phyloP scores from a whole-genome alignment of 2,888 invertebrate species.

The Tolmerus cingulatus region DNA sequence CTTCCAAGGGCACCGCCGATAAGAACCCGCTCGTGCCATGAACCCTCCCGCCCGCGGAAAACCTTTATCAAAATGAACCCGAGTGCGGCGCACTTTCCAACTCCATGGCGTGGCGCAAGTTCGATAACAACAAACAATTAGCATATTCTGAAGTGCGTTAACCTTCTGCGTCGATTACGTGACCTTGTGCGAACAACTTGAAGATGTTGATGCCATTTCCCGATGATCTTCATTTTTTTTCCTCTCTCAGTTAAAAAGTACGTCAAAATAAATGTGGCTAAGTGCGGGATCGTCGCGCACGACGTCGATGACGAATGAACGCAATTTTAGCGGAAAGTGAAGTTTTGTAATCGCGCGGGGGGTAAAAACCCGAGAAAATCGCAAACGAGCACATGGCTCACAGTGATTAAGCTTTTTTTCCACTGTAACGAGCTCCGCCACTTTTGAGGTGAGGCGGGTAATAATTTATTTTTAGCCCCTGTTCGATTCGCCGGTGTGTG shows the following conservation, averaged over 20 bases:
- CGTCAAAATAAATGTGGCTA: background rate
- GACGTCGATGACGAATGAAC: background rate
- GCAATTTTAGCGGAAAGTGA: background rate
- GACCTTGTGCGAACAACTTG: background rate
- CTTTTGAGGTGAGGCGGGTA: background rate
- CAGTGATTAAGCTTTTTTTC: slow-evolving; percentile 11
- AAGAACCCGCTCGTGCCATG: background rate
- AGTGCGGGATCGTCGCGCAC: background rate
- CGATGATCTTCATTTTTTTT: background rate
- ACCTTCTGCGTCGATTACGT: slow-evolving; percentile 7
- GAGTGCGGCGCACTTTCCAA: background rate
- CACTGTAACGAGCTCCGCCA: background rate
- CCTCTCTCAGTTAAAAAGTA: background rate
- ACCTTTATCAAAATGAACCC: background rate
- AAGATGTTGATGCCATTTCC: background rate
- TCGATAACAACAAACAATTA: slow-evolving; percentile 23
- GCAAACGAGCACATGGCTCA: background rate
- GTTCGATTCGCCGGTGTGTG: background rate
- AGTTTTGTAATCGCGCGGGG: slow-evolving; percentile 1
- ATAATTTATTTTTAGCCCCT: slow-evolving; percentile 10
- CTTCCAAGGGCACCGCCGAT: background rate
- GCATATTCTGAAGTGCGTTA: background rate
- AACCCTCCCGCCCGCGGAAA: background rate
- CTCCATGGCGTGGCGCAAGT: background rate
- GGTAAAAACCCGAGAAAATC: background rate